A percentile compares a stretch with the other conserved stretches of the same genome.
phyloP scores from a whole-genome alignment of 2,888 invertebrate species.

The Phania funesta region DNA sequence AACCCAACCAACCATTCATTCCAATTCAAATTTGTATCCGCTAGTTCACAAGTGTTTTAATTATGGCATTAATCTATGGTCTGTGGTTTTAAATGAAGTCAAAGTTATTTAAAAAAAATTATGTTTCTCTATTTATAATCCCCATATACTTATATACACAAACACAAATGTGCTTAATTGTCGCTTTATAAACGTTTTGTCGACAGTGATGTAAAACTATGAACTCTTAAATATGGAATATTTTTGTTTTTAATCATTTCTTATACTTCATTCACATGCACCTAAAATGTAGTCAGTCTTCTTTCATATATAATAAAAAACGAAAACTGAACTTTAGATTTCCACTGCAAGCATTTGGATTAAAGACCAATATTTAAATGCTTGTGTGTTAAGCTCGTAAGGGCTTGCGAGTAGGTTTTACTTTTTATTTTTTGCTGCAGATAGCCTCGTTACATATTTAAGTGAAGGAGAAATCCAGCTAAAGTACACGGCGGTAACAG shows the following conservation, averaged over 20 bases:
- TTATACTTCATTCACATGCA: no score
- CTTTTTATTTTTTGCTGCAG: no score
- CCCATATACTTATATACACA: neutral
- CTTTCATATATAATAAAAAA: no score
- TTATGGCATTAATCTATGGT: slow-evolving; percentile 63
- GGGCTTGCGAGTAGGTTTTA: no score
- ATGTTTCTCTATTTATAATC: slow-evolving; percentile 36
- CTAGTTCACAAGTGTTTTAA: slow-evolving; percentile 64
- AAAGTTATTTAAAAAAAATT: slow-evolving; percentile 52
- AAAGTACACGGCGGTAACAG: no score
- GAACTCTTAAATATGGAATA: neutral
- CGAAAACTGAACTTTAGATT: no score
- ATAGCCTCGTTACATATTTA: no score
- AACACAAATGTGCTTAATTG: neutral
- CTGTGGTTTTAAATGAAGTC: slow-evolving; percentile 60
- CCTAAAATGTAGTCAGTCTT: no score
- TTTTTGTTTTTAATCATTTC: neutral
- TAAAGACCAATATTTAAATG: no score
- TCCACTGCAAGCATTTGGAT: no score
- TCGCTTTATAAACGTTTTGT: neutral
- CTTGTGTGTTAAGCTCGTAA: no score
- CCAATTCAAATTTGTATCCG: slow-evolving; percentile 46
- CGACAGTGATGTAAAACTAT: slow-evolving; percentile 5
- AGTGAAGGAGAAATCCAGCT: no score
- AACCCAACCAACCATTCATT: slow-evolving; percentile 36